Conservation (phyloP, 2,888 invertebrate genomes). For the Drosophila pseudotalamancana region DNA sequence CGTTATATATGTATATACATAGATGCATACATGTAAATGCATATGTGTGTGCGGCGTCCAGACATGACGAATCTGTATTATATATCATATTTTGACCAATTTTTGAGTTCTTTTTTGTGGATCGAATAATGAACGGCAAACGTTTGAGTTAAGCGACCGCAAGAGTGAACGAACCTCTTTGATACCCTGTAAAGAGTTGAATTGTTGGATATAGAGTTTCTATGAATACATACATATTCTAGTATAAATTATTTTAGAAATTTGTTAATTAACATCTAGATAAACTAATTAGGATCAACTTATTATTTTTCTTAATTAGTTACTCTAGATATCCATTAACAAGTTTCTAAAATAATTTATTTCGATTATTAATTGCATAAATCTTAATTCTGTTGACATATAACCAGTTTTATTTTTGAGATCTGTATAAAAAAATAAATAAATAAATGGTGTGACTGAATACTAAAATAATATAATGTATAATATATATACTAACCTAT, state of each 20-base stretch:
- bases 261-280: too few species aligned
- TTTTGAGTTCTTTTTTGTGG: conserved; percentile 5
- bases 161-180: neutral
- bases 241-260: too few species aligned
- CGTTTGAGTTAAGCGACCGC: neutral
- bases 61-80: conserved; percentile 29
- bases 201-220: neutral
- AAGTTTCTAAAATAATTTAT: neutral
- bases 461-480: too few species aligned
- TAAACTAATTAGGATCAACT: too few species aligned
- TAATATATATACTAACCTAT: too few species aligned
- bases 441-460: too few species aligned
- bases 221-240: too few species aligned
- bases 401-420: neutral
- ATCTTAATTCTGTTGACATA: neutral
- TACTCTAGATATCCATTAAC: too few species aligned
- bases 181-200: conserved; percentile 10
- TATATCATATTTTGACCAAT: conserved; percentile 12
- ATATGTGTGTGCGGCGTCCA: neutral
- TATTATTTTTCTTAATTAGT: too few species aligned
- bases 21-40: neutral
- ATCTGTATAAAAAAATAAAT: too few species aligned
- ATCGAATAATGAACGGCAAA: conserved; percentile 40
- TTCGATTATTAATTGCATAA: neutral
- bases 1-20: neutral